These are phyloP conservation scores for Platycnemis pennipes DNA, from an alignment of 2,888 invertebrate species.

Conservation along the genomic window DNA sequence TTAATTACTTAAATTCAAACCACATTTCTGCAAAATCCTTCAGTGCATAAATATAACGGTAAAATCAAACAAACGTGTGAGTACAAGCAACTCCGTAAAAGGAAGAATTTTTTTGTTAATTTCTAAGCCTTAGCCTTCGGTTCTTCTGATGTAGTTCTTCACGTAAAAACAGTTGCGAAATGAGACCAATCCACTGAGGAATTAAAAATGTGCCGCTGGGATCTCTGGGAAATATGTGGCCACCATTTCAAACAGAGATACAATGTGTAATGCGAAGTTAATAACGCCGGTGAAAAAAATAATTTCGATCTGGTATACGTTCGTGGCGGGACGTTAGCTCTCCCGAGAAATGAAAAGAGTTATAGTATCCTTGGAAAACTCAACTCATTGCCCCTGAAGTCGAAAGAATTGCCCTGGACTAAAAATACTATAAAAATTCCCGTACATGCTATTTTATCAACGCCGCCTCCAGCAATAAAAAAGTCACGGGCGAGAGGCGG, in stretches of 20 bases:
- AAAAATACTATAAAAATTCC: background rate
- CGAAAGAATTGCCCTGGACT: background rate
- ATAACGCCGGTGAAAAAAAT: background rate
- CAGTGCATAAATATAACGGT: background rate
- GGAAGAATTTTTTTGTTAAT: no score
- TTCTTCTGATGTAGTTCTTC: no score
- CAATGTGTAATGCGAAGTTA: background rate
- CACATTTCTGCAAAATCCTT: no score
- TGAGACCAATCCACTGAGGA: no score
- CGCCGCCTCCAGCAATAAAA: background rate
- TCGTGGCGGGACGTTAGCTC: background rate
- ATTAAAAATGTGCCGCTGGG: no score
- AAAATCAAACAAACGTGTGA: background rate
- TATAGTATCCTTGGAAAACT: background rate
- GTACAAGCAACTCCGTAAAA: no score
- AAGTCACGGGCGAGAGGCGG: background rate
- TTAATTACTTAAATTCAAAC: no score
- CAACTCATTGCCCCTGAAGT: no score
- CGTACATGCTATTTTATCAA: background rate
- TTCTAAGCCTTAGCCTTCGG: no score
- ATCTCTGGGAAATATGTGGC: no score
- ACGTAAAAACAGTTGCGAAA: no score
- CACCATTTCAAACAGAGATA: no score
- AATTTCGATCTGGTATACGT: background rate
- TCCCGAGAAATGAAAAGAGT: background rate